Conservation (phyloP, 1,140 invertebrate genomes). For the Penaeus indicus region DNA sequence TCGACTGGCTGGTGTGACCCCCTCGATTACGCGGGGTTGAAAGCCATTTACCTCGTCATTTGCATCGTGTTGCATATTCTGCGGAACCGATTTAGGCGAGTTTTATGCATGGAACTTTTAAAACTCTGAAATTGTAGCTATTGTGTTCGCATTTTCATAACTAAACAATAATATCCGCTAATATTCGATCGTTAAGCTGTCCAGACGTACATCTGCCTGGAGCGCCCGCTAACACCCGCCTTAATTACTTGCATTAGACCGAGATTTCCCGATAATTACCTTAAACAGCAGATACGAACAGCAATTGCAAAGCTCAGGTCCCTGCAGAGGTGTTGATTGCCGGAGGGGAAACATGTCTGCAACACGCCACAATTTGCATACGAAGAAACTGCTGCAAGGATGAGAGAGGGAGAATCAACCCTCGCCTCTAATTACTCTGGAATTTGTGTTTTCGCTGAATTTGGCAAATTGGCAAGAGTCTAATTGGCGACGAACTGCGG, state of each 20-base stretch:
- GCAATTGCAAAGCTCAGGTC: constrained; percentile 62
- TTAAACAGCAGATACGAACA: constrained; percentile 61
- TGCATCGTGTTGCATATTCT: too few relatives aligned
- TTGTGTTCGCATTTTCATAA: too few relatives aligned
- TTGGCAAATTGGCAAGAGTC: constrained; percentile 50
- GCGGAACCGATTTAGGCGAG: too few relatives aligned
- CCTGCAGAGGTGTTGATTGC: constrained; percentile 59
- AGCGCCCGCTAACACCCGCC: constrained; percentile 42
- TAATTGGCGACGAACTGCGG: constrained; percentile 34
- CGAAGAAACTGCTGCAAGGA: constrained; percentile 18
- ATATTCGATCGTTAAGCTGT: constrained; percentile 23
- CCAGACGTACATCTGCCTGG: constrained; percentile 17
- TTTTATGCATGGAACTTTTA: too few relatives aligned
- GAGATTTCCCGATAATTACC: constrained; percentile 61
- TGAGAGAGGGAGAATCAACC: background rate
- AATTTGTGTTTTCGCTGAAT: constrained; percentile 50
- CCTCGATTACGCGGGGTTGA: too few relatives aligned
- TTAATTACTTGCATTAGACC: constrained; percentile 60
- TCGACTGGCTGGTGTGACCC: too few relatives aligned
- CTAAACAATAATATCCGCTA: too few relatives aligned
- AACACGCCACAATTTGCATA: constrained; percentile 47
- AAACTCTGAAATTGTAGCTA: too few relatives aligned
- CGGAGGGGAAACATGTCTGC: constrained; percentile 36
- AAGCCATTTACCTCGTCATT: too few relatives aligned
- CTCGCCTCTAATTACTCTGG: constrained; percentile 32